phyloP scores from a whole-genome alignment of 2,797 vertebrate species.

The Argyrosomus regius region DNA sequence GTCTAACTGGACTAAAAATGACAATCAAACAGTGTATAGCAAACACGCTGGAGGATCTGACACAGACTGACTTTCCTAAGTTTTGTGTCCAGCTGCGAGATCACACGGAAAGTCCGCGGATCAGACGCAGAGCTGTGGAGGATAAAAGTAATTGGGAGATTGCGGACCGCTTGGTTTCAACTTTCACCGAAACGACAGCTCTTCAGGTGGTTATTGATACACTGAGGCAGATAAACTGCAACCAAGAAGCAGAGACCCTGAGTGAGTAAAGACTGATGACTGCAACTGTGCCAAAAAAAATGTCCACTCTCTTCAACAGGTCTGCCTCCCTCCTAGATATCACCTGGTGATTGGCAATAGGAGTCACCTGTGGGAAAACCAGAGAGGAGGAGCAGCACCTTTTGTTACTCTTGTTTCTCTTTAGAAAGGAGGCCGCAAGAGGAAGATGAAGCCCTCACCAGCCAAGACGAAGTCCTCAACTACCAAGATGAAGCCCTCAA shows the following conservation, averaged over 20 bases:
- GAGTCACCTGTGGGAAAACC: no score
- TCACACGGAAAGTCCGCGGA: not conserved
- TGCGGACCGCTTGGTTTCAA: not conserved
- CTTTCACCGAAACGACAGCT: not conserved
- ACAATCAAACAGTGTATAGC: not conserved
- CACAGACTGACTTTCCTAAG: accelerated
- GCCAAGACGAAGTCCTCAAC: no score
- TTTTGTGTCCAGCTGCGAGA: not conserved
- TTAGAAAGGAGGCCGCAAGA: slow-evolving; percentile 17
- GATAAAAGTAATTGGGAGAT: accelerated
- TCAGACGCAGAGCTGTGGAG: not conserved
- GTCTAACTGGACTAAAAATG: not conserved
- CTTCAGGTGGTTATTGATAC: accelerated
- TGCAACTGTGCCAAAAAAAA: no score
- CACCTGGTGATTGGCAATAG: no score
- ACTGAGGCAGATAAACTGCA: not conserved
- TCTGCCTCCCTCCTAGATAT: no score
- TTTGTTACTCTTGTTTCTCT: not conserved
- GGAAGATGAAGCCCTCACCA: no score
- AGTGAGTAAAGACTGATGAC: not conserved
- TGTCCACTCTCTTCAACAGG: no score
- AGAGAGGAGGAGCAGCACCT: no score
- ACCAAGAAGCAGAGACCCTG: not conserved
- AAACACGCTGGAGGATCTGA: not conserved
- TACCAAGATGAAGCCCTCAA: no score